A percentile compares a stretch with the other conserved stretches of the same genome.
Evolutionary conservation across 2,113 vertebrate species (phyloP).

Genomic region (Pterocles burchelli): DNA sequence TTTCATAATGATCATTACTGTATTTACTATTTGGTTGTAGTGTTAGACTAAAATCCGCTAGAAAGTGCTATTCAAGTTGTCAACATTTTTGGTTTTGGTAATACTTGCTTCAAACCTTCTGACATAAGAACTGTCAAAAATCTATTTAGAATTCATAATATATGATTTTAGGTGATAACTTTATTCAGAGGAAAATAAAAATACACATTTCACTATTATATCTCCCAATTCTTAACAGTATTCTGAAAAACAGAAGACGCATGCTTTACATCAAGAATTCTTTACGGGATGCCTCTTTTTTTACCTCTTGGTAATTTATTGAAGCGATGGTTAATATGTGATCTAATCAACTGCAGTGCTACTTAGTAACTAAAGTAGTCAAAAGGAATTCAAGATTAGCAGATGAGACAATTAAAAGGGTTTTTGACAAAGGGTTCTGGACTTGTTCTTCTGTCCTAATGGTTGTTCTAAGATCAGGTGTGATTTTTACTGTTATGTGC

Average conservation of each 20-base stretch:
- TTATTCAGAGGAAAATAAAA: neutral
- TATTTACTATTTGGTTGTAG: neutral
- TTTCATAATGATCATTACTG: neutral
- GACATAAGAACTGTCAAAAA: neutral
- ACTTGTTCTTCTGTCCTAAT: neutral
- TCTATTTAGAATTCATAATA: neutral
- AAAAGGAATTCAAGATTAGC: neutral
- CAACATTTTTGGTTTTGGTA: neutral
- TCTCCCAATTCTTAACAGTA: neutral
- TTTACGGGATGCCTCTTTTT: neutral
- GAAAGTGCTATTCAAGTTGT: neutral
- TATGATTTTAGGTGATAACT: neutral
- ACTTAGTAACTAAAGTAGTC: constrained; percentile 10
- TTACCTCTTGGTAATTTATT: neutral
- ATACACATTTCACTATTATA: neutral
- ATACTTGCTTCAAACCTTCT: neutral
- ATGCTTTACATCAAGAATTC: neutral
- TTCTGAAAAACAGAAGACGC: neutral
- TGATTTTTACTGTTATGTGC: neutral
- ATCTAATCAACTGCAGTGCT: neutral
- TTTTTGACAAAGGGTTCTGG: neutral
- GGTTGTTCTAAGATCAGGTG: neutral
- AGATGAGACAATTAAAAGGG: neutral
- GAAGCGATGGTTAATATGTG: neutral
- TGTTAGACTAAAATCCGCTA: neutral